These are phyloP conservation scores for Sarotherodon lohbergeri DNA, from an alignment of 2,113 vertebrate species.

Conservation along the genomic window DNA sequence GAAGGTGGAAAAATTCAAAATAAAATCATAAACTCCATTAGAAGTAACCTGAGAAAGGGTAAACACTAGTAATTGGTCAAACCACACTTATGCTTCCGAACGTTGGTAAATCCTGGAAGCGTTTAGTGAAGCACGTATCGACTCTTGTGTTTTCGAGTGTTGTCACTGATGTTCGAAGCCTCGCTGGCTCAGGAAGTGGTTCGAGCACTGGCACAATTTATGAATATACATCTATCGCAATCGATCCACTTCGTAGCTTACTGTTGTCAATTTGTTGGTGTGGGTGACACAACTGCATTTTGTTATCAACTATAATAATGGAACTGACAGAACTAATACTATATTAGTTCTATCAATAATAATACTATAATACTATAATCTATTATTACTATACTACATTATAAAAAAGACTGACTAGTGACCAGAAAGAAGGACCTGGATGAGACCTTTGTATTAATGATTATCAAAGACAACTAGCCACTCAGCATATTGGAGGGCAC, in stretches of 20 bases:
- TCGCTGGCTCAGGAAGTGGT: not conserved
- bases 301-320: not conserved
- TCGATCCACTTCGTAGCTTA: fast-evolving
- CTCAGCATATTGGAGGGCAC: not conserved
- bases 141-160: not conserved
- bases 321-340: not conserved
- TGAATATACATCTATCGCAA: not conserved
- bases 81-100: not conserved
- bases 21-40: fast-evolving
- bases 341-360: fast-evolving
- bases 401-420: not conserved
- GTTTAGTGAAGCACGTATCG: fast-evolving
- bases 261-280: not conserved
- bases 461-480: not conserved
- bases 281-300: not conserved
- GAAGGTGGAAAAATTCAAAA: not conserved
- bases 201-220: not conserved
- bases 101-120: not conserved
- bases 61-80: not conserved
- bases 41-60: not conserved
- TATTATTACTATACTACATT: not conserved
- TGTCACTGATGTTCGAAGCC: fast-evolving
- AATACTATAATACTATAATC: not conserved
- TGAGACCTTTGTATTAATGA: not conserved
- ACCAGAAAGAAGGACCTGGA: not conserved